phyloP scores from a whole-genome alignment of 2,797 vertebrate species.

The Nyctibius grandis region DNA sequence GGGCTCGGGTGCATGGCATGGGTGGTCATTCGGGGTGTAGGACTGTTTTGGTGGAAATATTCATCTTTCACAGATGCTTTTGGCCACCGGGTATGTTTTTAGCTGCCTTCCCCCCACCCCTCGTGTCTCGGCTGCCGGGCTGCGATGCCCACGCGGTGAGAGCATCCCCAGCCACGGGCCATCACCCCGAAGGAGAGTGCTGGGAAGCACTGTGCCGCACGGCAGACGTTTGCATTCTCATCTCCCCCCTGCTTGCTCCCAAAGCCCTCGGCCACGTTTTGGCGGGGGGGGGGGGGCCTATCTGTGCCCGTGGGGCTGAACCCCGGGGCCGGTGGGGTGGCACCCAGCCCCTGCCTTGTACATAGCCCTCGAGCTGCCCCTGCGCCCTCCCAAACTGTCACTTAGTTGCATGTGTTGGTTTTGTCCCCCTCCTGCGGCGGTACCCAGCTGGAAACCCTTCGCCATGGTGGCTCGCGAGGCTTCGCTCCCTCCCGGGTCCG shows the following conservation, averaged over 20 bases:
- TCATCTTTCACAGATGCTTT: neutral
- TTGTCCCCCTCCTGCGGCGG: neutral
- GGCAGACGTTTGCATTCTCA: neutral
- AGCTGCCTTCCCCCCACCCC: neutral
- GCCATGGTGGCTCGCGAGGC: neutral
- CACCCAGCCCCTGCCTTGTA: slow-evolving; percentile 6
- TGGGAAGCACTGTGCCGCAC: neutral
- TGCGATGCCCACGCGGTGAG: neutral
- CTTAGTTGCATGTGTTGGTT: slow-evolving; percentile 22
- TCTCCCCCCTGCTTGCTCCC: neutral
- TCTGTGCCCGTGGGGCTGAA: neutral
- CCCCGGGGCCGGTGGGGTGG: fast-evolving
- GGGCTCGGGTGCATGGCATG: neutral
- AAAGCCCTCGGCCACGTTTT: neutral
- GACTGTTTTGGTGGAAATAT: neutral
- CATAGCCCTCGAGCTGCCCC: neutral
- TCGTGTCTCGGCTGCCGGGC: fast-evolving
- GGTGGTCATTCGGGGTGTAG: neutral
- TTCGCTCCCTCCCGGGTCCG: neutral
- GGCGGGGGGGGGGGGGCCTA: fast-evolving
- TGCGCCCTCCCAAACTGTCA: neutral
- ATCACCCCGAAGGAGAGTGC: neutral
- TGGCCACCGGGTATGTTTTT: neutral
- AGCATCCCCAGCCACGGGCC: neutral
- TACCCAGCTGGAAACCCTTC: neutral